These are phyloP conservation scores for Ormyrus pomaceus DNA, from an alignment of 2,888 invertebrate species.

Conservation along the genomic window DNA sequence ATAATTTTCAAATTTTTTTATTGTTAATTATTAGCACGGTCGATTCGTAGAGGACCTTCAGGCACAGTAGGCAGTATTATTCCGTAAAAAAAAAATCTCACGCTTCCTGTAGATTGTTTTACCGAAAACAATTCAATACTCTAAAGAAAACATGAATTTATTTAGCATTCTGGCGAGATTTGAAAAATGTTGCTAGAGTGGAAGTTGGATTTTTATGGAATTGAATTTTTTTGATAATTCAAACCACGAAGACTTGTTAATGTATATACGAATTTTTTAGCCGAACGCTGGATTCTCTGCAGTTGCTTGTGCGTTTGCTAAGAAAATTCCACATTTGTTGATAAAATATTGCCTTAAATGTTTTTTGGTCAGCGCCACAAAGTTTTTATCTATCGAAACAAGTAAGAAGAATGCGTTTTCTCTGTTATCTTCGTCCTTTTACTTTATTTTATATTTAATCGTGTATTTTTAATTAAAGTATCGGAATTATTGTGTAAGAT, in stretches of 20 bases:
- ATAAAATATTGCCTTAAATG: constrained; percentile 25
- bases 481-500: constrained; percentile 42
- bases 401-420: constrained; percentile 11
- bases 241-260: constrained; percentile 26
- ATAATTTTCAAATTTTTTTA: constrained; percentile 11
- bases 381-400: constrained; percentile 31
- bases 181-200: neutral
- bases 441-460: constrained; percentile 17
- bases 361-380: constrained; percentile 17
- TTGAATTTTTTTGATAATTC: constrained; percentile 18
- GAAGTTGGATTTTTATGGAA: neutral
- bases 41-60: constrained; percentile 1
- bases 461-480: neutral
- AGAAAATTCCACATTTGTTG: constrained; percentile 30
- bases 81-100: constrained; percentile 9
- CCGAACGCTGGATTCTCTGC: constrained; percentile 6
- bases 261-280: constrained; percentile 16
- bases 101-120: constrained; percentile 25
- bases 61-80: constrained; percentile 16
- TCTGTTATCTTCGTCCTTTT: constrained; percentile 14
- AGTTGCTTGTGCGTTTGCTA: constrained; percentile 6
- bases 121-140: constrained; percentile 7
- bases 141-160: neutral
- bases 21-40: constrained; percentile 21
- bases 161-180: constrained; percentile 9